Evolutionary conservation across 1,140 invertebrate species (phyloP), one percentile per base, ranked within the genome.

Genomic region (Melipona quadrifasciata): DNA sequence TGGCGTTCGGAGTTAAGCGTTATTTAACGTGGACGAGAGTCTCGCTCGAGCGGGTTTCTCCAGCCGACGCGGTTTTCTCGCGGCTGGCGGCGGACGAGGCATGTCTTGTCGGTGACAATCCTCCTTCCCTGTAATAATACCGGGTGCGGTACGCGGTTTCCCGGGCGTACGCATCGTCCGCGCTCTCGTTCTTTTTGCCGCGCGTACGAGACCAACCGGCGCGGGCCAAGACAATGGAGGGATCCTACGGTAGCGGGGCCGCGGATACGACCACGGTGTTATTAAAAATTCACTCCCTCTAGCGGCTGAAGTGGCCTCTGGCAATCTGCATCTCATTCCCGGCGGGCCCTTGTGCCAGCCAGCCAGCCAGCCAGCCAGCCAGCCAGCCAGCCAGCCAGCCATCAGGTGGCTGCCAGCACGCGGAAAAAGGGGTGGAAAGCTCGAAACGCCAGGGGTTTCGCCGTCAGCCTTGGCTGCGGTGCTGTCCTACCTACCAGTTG

Each of bases 321-420:
- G 94, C 94, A 95, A 95, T 95, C 94, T 94, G 94, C 94, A 95
- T 95, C 93, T 94, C 94, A 94, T 94, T 94, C 93, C 93, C 93
- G 89, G 86, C 82, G 91, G 91, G 90, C 87, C 87, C 91, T 92
- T 91, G 91, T 89, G 83, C 87, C 88, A 89, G 81, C 80, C 79
- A 85, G 81, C 82, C 85, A 88, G 53, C 53, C 53, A 55, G 16
- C 53, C 53, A 55, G 83, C 87, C 88, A 89, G 81, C 80, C 79
- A 85, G 81, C 82, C 85, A 88, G 53, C 53, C 53, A 55, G 16
- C 53, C 53, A 55, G 80, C 79, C 80, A 86, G 82, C 82, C 86
- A 89, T 92, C 87, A 90, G 89, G 87, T 91, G 86, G 86, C 87
- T 89, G 87, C 80, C 87, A 84, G 86, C 79, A 78, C 82, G 79